These are phyloP conservation scores for Platygyra sinensis DNA, from an alignment of 64 coral and sea anemone species.

Conservation along the genomic window DNA sequence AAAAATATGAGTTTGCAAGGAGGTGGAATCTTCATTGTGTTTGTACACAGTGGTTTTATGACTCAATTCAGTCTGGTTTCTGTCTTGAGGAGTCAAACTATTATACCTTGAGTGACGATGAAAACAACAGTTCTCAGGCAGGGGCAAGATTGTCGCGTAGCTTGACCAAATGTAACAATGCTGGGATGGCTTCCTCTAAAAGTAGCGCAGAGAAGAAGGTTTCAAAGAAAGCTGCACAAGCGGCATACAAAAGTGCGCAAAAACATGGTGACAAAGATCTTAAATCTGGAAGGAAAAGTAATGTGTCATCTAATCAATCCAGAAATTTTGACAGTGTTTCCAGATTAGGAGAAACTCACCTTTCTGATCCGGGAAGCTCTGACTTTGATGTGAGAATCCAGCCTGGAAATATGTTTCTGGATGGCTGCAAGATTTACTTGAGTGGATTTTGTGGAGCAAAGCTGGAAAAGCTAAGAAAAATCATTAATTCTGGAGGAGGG, in stretches of 20 bases:
- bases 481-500: no score
- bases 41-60: constrained; percentile 89
- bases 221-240: constrained; percentile 72
- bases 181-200: constrained; percentile 3
- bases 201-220: constrained; percentile 2
- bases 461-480: constrained; percentile 85
- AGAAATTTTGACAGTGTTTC: constrained; percentile 14
- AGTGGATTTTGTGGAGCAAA: constrained; percentile 84
- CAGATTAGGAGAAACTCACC: constrained; percentile 5
- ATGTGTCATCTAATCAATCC: constrained; percentile 2
- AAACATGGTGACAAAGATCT: constrained; percentile 78
- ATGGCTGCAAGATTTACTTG: constrained; percentile 94
- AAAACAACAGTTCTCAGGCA: constrained; percentile 52
- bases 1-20: constrained; percentile 93
- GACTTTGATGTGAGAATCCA: constrained; percentile 8
- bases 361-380: neutral
- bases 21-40: constrained; percentile 97
- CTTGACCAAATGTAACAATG: constrained; percentile 35
- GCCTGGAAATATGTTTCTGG: constrained; percentile 84
- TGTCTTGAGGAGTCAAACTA: constrained; percentile 85
- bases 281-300: constrained; percentile 7
- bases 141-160: constrained; percentile 47
- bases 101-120: constrained; percentile 52
- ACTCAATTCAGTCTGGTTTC: constrained; percentile 83
- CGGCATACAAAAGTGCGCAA: constrained; percentile 84